Percentiles rank a stretch among this genome's conserved stretches.
These are phyloP conservation scores for Proteles cristata DNA, from an alignment of 2,113 vertebrate genomes.

Conservation along the genomic window DNA sequence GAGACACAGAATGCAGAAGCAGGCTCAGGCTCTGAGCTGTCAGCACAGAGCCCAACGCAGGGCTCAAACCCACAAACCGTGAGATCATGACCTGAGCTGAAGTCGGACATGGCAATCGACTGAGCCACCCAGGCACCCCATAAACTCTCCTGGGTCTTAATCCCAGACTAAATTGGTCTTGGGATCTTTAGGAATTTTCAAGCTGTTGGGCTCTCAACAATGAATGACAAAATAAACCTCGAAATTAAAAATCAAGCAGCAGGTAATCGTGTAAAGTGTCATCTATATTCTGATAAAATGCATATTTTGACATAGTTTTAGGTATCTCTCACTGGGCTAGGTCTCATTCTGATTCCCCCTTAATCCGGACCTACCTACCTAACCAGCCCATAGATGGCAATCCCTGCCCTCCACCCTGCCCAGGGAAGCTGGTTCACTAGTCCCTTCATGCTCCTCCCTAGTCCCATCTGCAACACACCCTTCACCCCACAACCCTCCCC, in stretches of 20 bases:
- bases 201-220: not conserved
- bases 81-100: no score
- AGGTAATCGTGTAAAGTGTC: not conserved
- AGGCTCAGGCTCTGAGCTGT: no score
- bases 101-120: no score
- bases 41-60: no score
- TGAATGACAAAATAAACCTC: conserved; percentile 35
- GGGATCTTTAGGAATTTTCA: not conserved
- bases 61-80: no score
- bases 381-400: not conserved
- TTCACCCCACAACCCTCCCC: not conserved
- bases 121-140: no score
- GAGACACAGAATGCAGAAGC: no score
- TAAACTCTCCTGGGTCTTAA: not conserved
- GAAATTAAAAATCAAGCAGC: not conserved
- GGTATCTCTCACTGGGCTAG: not conserved
- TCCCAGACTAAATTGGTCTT: not conserved
- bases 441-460: not conserved
- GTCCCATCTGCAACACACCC: not conserved
- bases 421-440: conserved; percentile 30
- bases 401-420: not conserved
- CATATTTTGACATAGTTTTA: conserved; percentile 40
- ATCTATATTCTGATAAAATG: conserved; percentile 29
- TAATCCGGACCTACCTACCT: not conserved
- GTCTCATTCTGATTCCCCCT: not conserved